Conservation (phyloP, 2,797 vertebrate species). For the Toxotes lorentzi region DNA sequence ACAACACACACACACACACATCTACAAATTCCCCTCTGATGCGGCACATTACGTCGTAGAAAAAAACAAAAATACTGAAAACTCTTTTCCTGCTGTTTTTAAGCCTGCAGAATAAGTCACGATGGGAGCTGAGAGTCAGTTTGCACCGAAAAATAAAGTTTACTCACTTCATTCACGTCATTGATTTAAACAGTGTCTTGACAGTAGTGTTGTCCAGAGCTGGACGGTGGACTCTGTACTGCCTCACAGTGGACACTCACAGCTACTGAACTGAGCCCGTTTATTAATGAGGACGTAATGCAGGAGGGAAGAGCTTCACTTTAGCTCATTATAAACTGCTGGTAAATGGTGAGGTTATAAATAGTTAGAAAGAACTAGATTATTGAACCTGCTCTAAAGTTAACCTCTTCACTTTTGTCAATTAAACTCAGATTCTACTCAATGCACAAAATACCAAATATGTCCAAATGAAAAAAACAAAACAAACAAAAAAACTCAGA, state of each 20-base stretch:
- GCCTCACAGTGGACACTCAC: conserved; percentile 66
- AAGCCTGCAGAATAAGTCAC: conserved; percentile 3
- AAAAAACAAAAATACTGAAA: neutral
- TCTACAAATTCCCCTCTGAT: neutral
- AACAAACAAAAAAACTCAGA: no score
- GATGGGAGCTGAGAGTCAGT: conserved; percentile 3
- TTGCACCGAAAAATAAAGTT: neutral
- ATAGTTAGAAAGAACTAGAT: neutral
- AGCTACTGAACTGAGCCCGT: conserved; percentile 15
- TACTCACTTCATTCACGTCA: neutral
- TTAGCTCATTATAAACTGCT: neutral
- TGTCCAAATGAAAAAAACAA: neutral
- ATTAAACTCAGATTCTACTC: neutral
- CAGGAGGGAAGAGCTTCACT: neutral
- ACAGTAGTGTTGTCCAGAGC: conserved; percentile 10
- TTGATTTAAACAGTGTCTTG: conserved; percentile 21
- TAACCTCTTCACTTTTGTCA: no score
- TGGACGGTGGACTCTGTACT: conserved; percentile 48
- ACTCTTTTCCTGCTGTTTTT: neutral
- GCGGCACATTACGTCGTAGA: no score
- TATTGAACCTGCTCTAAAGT: neutral
- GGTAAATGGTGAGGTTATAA: neutral
- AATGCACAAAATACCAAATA: neutral
- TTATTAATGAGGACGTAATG: neutral
- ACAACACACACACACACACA: neutral